A percentile compares a stretch with the other conserved stretches of the same genome.
Evolutionary conservation across 2,888 invertebrate species (phyloP).

Genomic region (Syrista parreyssii): DNA sequence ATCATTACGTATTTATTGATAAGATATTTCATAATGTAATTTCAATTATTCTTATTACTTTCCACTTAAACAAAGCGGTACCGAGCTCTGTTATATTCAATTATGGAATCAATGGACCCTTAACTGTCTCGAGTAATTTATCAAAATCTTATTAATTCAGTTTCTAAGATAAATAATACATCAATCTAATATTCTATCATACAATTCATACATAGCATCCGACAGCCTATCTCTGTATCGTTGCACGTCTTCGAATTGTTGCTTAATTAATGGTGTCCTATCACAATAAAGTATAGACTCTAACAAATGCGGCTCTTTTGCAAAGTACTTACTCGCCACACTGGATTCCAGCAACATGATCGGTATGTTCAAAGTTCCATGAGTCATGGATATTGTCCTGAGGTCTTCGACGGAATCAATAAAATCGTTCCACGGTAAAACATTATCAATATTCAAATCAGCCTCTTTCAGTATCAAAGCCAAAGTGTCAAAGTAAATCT

Average conservation of each 20-base stretch:
- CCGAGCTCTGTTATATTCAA: no score
- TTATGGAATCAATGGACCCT: no score
- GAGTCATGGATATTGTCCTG: conserved; percentile 39
- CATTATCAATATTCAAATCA: conserved; percentile 27
- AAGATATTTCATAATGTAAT: background rate
- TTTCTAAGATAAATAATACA: background rate
- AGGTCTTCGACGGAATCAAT: conserved; percentile 44
- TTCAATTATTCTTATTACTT: background rate
- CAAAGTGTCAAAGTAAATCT: conserved; percentile 47
- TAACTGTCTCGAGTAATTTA: background rate
- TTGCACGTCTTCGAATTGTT: conserved; percentile 37
- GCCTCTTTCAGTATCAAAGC: conserved; percentile 30
- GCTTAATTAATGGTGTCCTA: conserved; percentile 44
- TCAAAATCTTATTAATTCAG: background rate
- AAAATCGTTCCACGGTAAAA: conserved; percentile 46
- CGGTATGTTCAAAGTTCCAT: conserved; percentile 47
- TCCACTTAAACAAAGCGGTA: background rate
- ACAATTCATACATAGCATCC: conserved; percentile 46
- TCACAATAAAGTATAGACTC: conserved; percentile 45
- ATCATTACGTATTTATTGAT: background rate
- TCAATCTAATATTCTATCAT: conserved; percentile 25
- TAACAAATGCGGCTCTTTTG: conserved; percentile 36
- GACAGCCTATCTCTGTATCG: conserved; percentile 44
- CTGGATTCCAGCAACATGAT: conserved; percentile 47
- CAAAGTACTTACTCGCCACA: conserved; percentile 45